Percentiles rank a stretch among this genome's conserved stretches.
phyloP scores from a whole-genome alignment of 2,888 invertebrate species.

The Metellina segmentata region DNA sequence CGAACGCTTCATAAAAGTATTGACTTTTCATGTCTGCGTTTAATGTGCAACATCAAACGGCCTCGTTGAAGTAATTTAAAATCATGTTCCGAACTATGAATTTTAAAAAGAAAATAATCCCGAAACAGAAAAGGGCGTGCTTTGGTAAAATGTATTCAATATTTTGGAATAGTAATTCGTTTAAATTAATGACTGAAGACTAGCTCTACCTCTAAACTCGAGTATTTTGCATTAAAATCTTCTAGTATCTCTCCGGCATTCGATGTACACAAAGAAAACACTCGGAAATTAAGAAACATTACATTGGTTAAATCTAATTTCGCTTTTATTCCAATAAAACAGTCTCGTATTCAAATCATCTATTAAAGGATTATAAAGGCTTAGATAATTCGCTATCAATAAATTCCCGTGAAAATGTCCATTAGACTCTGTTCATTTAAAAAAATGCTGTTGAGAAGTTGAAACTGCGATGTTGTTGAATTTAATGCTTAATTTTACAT shows the following conservation, averaged over 20 bases:
- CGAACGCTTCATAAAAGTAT: slow-evolving; percentile 23
- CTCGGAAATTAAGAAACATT: neutral
- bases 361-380: slow-evolving; percentile 1
- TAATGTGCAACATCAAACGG: slow-evolving; percentile 21
- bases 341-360: neutral
- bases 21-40: slow-evolving; percentile 4
- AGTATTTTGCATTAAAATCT: slow-evolving; percentile 6
- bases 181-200: slow-evolving; percentile 45
- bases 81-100: slow-evolving; percentile 12
- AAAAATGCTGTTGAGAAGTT: too few relatives aligned
- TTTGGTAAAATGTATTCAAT: slow-evolving; percentile 20
- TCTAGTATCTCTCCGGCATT: slow-evolving; percentile 3
- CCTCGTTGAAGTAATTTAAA: slow-evolving; percentile 50
- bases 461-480: too few relatives aligned
- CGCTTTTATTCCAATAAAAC: neutral
- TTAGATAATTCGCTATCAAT: neutral
- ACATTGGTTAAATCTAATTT: neutral
- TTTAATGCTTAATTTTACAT: too few relatives aligned
- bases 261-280: neutral
- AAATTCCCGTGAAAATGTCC: too few relatives aligned
- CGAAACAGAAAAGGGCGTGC: slow-evolving; percentile 32
- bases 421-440: too few relatives aligned
- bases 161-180: slow-evolving; percentile 29
- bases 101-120: slow-evolving; percentile 10
- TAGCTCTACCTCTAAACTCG: neutral